Evolutionary conservation across 2,797 vertebrate genomes (phyloP).

Genomic region (Phyllotis vaccarum): DNA sequence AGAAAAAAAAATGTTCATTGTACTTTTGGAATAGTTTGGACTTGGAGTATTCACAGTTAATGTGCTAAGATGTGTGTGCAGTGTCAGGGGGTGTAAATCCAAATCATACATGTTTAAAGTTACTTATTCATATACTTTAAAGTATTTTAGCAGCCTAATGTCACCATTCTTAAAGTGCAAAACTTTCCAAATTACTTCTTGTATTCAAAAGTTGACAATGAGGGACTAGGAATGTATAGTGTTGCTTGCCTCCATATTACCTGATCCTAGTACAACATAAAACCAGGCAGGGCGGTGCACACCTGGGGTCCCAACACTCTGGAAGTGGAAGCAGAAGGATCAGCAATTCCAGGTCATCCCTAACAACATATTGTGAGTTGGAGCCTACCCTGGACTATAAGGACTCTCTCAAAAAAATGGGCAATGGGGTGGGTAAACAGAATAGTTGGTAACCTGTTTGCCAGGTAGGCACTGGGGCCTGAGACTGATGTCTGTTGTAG

Average conservation of each 20-base stretch:
- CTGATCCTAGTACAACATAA: background rate
- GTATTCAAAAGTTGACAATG: background rate
- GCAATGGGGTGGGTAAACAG: background rate
- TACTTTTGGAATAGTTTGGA: background rate
- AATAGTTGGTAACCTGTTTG: background rate
- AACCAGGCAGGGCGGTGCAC: background rate
- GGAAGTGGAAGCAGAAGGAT: background rate
- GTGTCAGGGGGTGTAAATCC: background rate
- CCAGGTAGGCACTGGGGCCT: background rate
- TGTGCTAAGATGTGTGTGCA: background rate
- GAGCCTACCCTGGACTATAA: background rate
- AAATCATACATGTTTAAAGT: slow-evolving; percentile 22
- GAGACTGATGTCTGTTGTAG: background rate
- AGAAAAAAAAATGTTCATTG: background rate
- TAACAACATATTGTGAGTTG: too few relatives aligned
- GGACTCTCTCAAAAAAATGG: background rate
- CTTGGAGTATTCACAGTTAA: background rate
- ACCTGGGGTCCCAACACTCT: background rate
- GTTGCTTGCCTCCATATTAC: background rate
- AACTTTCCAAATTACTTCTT: slow-evolving; percentile 31
- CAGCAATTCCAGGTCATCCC: background rate
- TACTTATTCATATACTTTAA: background rate
- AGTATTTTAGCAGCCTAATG: background rate
- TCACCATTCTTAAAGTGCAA: background rate
- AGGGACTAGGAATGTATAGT: background rate